These are phyloP conservation scores for Eupithecia pulchellata DNA, from an alignment of 2,888 invertebrate species.

Conservation along the genomic window DNA sequence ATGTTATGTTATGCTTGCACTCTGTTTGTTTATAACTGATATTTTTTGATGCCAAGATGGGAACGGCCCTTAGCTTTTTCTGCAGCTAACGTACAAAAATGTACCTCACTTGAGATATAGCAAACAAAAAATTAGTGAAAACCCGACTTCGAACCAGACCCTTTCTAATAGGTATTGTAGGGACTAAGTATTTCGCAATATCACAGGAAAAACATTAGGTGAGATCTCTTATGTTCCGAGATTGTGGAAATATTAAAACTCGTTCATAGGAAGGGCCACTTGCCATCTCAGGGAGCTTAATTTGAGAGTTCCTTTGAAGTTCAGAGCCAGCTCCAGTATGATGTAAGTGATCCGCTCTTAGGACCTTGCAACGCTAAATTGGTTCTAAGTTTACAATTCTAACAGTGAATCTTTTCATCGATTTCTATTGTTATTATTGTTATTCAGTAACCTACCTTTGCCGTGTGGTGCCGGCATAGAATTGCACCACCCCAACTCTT, in stretches of 20 bases:
- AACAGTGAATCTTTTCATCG: background rate
- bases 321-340: too few relatives aligned
- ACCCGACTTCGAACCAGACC: background rate
- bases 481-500: too few relatives aligned
- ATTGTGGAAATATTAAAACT: constrained; percentile 46
- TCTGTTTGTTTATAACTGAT: background rate
- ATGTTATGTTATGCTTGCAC: background rate
- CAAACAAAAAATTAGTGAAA: background rate
- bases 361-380: constrained; percentile 59
- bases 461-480: too few relatives aligned
- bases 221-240: constrained; percentile 14
- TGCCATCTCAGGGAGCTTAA: constrained; percentile 54
- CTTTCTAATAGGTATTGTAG: background rate
- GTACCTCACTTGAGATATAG: background rate
- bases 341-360: constrained; percentile 62
- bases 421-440: background rate
- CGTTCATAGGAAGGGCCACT: constrained; percentile 55
- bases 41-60: background rate
- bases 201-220: constrained; percentile 14
- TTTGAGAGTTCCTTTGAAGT: constrained; percentile 64
- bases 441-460: background rate
- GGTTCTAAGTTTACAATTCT: constrained; percentile 45
- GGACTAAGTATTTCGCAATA: constrained; percentile 5
- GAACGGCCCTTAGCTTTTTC: background rate
- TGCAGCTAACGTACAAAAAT: background rate